Evolutionary conservation across 1,140 invertebrate species (phyloP), one percentile per base, ranked within the genome.

Genomic region (Apis cerana): DNA sequence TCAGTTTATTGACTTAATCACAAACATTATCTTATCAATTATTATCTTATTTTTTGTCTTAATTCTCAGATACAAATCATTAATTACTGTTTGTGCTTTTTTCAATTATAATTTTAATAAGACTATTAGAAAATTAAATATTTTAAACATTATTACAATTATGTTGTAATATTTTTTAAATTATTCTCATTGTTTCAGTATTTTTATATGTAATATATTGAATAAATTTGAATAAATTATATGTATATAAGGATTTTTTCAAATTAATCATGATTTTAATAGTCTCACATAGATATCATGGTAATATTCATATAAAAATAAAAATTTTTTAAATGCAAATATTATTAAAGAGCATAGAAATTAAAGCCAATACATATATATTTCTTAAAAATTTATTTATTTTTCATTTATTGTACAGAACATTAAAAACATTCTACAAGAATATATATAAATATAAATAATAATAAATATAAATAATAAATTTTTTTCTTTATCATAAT

Each of bases 11-110:
- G 17, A 52, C 5, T 54, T 70, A 70, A 68, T 48, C 5, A 10
- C n/a, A 52, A 27, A 19, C n/a, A 70, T 4, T 52, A 10, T 52
- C 48, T 70, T 27, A 70, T 54, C 48, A 27, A 11, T 15, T 52
- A 52, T 70, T 70, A 54, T 70, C 68, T 70, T 70, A 70, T 70
- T 48, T 70, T 13, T 19, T n/a, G 19, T 17, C 2, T 52, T 15
- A 70, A 54, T 70, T 70, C n/a, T 70, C 68, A 70, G 17, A 23
- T 8, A 17, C 7, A n/a, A 27, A 15, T 50, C 4, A 54, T 23
- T 54, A 70, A 70, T 70, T 48, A 68, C 12, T 11, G 21, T 12
- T 43, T 43, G 8, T 23, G 8, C 7, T n/a, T 48, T 3, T 48
- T 9, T 15, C n/a, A 9, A 11, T n/a, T 8, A n/a, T 43, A 43